These are phyloP conservation scores for Chauna torquata DNA, from an alignment of 2,113 vertebrate species.

Conservation along the genomic window DNA sequence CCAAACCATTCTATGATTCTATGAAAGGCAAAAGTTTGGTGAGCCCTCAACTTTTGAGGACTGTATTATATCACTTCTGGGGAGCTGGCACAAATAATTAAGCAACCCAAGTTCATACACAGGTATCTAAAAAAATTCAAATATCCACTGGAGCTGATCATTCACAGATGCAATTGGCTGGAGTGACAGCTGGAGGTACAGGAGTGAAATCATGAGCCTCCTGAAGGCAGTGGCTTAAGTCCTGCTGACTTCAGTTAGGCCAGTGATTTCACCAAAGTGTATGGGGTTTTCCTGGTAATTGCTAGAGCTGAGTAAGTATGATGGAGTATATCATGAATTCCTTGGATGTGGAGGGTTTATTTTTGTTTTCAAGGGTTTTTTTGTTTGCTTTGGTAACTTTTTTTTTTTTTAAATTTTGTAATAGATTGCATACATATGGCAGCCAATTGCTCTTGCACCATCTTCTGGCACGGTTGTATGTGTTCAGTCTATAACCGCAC, in stretches of 20 bases:
- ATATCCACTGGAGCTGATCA: background rate
- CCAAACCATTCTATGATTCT: no score
- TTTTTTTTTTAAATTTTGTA: background rate
- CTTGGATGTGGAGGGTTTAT: background rate
- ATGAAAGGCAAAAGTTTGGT: background rate
- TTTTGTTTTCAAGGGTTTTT: background rate
- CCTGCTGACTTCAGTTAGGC: background rate
- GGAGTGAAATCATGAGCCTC: background rate
- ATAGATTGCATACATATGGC: background rate
- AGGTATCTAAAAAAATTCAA: background rate
- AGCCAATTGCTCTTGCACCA: background rate
- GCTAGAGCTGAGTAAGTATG: background rate
- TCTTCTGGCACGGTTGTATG: background rate
- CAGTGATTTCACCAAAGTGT: background rate
- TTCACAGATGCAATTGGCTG: background rate
- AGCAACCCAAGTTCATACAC: background rate
- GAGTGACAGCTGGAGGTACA: background rate
- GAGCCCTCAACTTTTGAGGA: background rate
- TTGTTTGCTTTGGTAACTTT: background rate
- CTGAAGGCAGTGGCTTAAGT: background rate
- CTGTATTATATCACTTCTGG: background rate
- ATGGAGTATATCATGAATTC: background rate
- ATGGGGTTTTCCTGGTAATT: background rate
- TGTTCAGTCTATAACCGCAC: background rate
- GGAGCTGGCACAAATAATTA: background rate